phyloP scores from a whole-genome alignment of 2,113 vertebrate genomes.

The Taxidea taxus region DNA sequence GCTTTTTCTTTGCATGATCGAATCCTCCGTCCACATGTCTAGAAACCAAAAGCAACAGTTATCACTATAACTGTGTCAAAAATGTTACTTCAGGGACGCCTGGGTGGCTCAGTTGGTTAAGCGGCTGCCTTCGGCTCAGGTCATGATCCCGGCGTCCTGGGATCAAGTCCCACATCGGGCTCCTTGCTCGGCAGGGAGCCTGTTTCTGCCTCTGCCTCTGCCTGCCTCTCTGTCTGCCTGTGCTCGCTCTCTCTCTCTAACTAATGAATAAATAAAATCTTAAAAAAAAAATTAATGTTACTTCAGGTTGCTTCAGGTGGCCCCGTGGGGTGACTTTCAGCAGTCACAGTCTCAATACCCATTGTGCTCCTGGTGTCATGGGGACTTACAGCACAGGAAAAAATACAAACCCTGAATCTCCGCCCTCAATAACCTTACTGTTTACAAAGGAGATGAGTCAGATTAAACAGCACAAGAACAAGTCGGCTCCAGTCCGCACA shows the following conservation, averaged over 20 bases:
- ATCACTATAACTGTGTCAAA: neutral
- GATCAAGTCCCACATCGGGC: too few species aligned
- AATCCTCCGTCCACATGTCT: neutral
- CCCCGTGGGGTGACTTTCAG: neutral
- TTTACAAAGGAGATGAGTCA: constrained; percentile 41
- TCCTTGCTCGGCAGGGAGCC: too few species aligned
- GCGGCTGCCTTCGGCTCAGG: too few species aligned
- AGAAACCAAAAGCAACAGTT: neutral
- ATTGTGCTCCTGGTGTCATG: neutral
- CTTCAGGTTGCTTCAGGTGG: neutral
- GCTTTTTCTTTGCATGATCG: neutral
- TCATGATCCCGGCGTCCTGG: too few species aligned
- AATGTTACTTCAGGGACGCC: neutral
- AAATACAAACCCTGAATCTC: neutral
- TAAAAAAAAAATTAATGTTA: too few species aligned
- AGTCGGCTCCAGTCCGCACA: neutral
- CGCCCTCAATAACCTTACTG: neutral
- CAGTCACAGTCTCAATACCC: neutral
- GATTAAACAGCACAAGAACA: neutral
- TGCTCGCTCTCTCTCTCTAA: too few species aligned
- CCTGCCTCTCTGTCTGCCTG: too few species aligned
- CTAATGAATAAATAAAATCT: too few species aligned
- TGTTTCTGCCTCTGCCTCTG: too few species aligned
- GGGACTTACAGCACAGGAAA: neutral
- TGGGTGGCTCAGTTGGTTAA: too few species aligned